Conservation (phyloP, 2,113 vertebrate genomes). For the Ceyx margarethae region DNA sequence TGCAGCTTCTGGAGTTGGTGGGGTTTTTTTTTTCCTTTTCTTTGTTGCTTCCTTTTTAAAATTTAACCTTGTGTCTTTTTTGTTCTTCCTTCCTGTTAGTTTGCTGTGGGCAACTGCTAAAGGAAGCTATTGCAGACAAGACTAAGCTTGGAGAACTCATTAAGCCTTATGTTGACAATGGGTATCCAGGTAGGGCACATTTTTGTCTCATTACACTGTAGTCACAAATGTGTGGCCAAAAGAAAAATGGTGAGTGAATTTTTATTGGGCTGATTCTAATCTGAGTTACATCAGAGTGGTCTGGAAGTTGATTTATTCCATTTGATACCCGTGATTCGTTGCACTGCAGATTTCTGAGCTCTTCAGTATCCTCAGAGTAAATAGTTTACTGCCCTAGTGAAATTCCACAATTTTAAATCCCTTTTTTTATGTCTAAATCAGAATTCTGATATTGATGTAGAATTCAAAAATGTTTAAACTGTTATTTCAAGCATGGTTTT, state of each 20-base stretch:
- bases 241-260: not conserved
- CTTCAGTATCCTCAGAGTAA: not conserved
- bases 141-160: constrained; percentile 77
- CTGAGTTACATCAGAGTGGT: not conserved
- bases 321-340: not conserved
- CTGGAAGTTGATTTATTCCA: not conserved
- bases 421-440: not conserved
- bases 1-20: not conserved
- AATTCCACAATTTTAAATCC: not conserved
- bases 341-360: not conserved
- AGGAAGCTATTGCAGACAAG: constrained; percentile 81
- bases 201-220: not conserved
- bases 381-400: not conserved
- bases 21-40: not conserved
- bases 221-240: not conserved
- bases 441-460: not conserved
- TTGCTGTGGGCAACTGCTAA: constrained; percentile 84
- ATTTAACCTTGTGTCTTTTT: constrained; percentile 66
- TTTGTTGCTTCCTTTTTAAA: constrained; percentile 68
- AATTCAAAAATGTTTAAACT: not conserved
- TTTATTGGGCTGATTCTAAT: not conserved
- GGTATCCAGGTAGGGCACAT: constrained; percentile 74
- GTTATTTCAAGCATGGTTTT: not conserved
- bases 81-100: constrained; percentile 76
- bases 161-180: constrained; percentile 76